Evolutionary conservation across 2,888 invertebrate species (phyloP).

Genomic region (Muscina levida): DNA sequence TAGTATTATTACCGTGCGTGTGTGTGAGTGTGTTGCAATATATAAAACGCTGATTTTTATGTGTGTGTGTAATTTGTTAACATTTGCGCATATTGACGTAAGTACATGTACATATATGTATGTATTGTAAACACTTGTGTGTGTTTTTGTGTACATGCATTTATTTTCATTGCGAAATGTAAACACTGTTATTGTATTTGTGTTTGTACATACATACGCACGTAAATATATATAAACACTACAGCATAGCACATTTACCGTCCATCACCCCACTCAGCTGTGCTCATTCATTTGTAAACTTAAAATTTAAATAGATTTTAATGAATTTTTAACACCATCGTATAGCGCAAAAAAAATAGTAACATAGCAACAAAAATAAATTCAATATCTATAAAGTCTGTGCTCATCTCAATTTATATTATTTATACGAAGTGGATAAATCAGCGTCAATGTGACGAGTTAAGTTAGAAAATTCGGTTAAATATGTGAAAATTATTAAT

Average conservation of each 20-base stretch:
- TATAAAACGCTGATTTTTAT: no score
- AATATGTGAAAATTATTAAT: no score
- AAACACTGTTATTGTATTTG: neutral
- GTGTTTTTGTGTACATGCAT: no score
- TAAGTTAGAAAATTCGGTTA: no score
- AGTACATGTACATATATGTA: no score
- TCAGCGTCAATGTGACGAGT: neutral
- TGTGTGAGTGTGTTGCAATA: no score
- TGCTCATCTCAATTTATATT: slow-evolving; percentile 30
- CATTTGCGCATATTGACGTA: no score
- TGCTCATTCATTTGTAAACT: neutral
- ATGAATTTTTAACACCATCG: slow-evolving; percentile 50
- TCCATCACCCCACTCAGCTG: neutral
- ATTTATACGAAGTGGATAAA: neutral
- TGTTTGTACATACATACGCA: neutral
- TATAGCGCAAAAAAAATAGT: slow-evolving; percentile 20
- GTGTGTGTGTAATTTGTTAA: no score
- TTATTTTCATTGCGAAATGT: no score
- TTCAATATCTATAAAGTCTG: slow-evolving; percentile 23
- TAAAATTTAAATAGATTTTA: slow-evolving; percentile 45
- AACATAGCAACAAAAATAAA: slow-evolving; percentile 40
- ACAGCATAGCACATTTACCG: neutral
- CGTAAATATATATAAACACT: neutral
- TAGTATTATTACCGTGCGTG: no score
- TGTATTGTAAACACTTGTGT: no score